These are phyloP conservation scores for Drosophila repletoides DNA, from an alignment of 1,140 invertebrate species.

Conservation along the genomic window DNA sequence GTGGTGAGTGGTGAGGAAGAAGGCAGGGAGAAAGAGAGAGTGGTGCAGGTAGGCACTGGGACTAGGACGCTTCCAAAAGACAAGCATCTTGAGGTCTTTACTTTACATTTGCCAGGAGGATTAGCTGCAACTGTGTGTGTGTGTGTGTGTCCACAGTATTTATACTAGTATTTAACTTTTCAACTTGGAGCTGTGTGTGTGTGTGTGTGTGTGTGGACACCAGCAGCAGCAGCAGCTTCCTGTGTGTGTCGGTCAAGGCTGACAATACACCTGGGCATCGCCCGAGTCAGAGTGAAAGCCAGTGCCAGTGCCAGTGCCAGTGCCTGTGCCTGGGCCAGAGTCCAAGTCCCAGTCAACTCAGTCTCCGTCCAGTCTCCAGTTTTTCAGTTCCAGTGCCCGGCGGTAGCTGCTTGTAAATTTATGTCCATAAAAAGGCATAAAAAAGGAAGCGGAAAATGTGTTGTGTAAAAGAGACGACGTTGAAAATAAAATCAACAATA, in stretches of 20 bases:
- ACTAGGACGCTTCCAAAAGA: constrained; percentile 37
- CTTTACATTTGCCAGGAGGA: constrained; percentile 25
- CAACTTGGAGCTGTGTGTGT: constrained; percentile 41
- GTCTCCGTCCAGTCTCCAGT: background rate
- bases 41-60: background rate
- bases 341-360: background rate
- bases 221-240: constrained; percentile 31
- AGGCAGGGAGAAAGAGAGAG: constrained; percentile 8
- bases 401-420: constrained; percentile 72
- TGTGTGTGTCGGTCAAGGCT: constrained; percentile 68
- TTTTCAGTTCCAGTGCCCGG: constrained; percentile 13
- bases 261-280: constrained; percentile 59
- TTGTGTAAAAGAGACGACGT: constrained; percentile 74
- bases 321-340: background rate
- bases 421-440: constrained; percentile 78
- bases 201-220: too few species aligned
- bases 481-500: constrained; percentile 80
- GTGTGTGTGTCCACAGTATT: constrained; percentile 9
- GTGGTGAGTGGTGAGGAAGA: background rate
- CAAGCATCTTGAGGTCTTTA: constrained; percentile 70
- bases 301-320: background rate
- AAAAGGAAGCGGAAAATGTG: constrained; percentile 71
- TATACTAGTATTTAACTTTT: constrained; percentile 62
- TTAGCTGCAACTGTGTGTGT: constrained; percentile 34
- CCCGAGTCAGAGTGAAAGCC: background rate